phyloP scores from a whole-genome alignment of 30 jellyfish, hydroid and myxozoan species.

The Catostylus mosaicus region DNA sequence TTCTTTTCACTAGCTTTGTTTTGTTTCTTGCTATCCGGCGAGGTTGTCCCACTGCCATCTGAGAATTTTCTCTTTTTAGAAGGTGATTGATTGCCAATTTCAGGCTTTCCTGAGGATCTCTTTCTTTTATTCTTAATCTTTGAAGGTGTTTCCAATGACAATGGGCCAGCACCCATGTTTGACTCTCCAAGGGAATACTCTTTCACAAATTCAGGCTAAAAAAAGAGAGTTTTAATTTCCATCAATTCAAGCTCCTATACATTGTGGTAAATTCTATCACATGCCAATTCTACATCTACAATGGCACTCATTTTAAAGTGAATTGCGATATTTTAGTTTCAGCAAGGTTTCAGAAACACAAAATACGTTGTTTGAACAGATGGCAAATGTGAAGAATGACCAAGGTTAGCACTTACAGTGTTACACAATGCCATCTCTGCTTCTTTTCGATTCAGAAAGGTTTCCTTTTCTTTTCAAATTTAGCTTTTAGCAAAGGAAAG shows the following conservation, averaged over 20 bases:
- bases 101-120: constrained; percentile 35
- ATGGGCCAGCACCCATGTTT: constrained; percentile 51
- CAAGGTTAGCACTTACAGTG: no score
- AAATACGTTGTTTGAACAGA: background rate
- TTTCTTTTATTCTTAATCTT: constrained; percentile 62
- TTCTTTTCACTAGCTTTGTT: constrained; percentile 6
- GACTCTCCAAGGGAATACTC: constrained; percentile 73
- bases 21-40: constrained; percentile 20
- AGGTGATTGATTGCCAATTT: constrained; percentile 42
- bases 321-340: background rate
- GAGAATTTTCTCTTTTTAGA: constrained; percentile 49
- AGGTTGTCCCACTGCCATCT: constrained; percentile 16
- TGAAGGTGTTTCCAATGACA: constrained; percentile 44
- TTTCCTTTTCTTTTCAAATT: no score
- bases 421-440: no score
- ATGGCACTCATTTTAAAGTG: background rate
- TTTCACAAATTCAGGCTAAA: constrained; percentile 54
- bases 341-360: background rate
- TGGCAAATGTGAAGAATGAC: no score
- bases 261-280: background rate
- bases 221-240: background rate
- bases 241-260: background rate
- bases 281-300: background rate
- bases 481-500: no score
- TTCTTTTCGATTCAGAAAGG: no score